Base-by-base conservation (phyloP, 2,113 vertebrate species). In the Cariama cristata region DNA sequence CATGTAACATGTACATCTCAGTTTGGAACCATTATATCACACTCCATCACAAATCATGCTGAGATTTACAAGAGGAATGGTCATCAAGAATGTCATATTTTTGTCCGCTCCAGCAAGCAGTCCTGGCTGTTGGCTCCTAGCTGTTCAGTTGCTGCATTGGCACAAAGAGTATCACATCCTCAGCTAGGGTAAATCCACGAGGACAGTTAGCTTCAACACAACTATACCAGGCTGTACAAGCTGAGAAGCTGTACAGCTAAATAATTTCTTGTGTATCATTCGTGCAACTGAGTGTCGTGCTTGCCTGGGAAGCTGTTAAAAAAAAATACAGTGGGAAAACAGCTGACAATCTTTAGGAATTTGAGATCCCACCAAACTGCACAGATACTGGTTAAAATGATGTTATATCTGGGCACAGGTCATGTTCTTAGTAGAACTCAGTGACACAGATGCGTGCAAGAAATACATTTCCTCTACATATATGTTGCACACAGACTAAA, bases 21-120 rank as follows among this genome's bases (percentile, higher is more conserved):
- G 38, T 38, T 38, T 38, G 38, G 38, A 38, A 38, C 38, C 38
- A 38, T 38, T 38, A 38, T 38, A 53, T n/a, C 33, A 81, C 11
- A 32, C 2, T 60, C 10, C 27, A 44, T 44, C 28, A 47, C 1
- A 11, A 85, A 64, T 32, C 0, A 1, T 45, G 19, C 53, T 30
- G 38, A 60, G 50, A 58, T 82, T 86, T 66, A 64, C 14, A 45
- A 72, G 8, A 63, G 30, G 11, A 90, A 79, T 13, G 9, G 4
- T 64, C 66, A 76, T 40, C 14, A 79, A 56, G 14, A 56, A 83
- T 24, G 8, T 15, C 1, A 0, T 21, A 8, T 6, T 73, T 92
- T 44, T 47, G 24, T 32, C 59, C 47, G 18, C 28, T 92, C 17
- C n/a, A 83, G 26, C 27, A 86, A 83, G 64, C 75, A 62, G 18